Evolutionary conservation across 2,113 vertebrate species (phyloP).

Genomic region (Chaetops frenatus): DNA sequence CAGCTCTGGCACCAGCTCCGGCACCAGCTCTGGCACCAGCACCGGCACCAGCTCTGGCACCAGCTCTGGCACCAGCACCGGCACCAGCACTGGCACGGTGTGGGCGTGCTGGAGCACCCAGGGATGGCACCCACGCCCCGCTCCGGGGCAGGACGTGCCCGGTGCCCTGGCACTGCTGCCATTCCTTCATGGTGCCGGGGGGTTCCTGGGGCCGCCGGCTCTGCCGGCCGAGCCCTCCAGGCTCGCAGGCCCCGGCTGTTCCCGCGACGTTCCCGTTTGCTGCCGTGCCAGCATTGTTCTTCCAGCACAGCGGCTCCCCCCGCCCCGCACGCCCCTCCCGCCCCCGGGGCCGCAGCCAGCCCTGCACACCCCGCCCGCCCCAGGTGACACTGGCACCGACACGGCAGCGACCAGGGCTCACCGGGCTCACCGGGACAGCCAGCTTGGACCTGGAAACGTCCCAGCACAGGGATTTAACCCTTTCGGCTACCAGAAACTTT

Average conservation of each 20-base stretch:
- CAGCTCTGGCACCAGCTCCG: neutral
- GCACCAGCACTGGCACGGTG: neutral
- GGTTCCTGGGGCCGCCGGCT: neutral
- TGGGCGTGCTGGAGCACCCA: accelerated
- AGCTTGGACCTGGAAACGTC: accelerated
- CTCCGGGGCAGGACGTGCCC: neutral
- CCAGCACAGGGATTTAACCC: neutral
- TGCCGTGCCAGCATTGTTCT: conserved; percentile 41
- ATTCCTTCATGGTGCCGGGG: accelerated
- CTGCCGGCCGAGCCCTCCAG: neutral
- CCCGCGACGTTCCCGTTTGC: neutral
- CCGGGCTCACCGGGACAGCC: neutral
- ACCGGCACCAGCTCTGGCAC: neutral
- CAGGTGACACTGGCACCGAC: accelerated
- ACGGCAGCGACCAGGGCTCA: neutral
- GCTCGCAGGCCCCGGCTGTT: neutral
- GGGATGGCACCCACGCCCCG: accelerated
- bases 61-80: accelerated
- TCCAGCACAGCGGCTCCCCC: neutral
- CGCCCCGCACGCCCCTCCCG: neutral
- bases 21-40: neutral
- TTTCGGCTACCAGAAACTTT: neutral
- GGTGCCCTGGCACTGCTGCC: accelerated
- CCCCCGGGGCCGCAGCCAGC: neutral
- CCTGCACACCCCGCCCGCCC: neutral